phyloP scores from a whole-genome alignment of 2,888 invertebrate genomes.

The Drosophila ezoana region DNA sequence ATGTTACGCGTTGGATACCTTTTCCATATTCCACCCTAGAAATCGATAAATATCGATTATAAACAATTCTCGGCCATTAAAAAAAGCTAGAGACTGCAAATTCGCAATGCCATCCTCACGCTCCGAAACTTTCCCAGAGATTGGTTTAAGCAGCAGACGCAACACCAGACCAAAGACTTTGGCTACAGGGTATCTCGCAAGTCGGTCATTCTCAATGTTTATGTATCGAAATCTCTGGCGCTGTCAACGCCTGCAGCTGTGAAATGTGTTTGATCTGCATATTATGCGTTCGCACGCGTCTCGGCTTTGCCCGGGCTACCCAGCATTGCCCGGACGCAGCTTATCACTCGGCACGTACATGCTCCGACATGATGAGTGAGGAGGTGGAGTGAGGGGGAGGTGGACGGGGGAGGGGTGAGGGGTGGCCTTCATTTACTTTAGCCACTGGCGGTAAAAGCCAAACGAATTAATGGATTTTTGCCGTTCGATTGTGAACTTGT shows the following conservation, averaged over 20 bases:
- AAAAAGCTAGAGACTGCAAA: no score
- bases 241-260: slow-evolving; percentile 47
- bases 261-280: slow-evolving; percentile 58
- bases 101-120: no score
- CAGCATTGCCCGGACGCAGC: slow-evolving; percentile 2
- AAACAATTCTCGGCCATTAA: no score
- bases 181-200: not conserved
- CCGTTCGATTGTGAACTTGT: slow-evolving; percentile 31
- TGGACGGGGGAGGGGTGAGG: not conserved
- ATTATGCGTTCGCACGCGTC: slow-evolving; percentile 56
- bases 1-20: no score
- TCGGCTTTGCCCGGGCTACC: slow-evolving; percentile 11
- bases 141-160: no score
- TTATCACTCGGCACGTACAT: slow-evolving; percentile 19
- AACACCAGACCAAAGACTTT: no score
- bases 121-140: no score
- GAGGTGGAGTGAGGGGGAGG: not conserved
- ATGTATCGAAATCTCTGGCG: not conserved
- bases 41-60: no score
- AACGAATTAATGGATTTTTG: slow-evolving; percentile 54
- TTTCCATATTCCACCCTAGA: no score
- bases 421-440: slow-evolving; percentile 20
- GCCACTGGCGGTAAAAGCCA: slow-evolving; percentile 30
- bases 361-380: no score
- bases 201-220: not conserved